These are phyloP conservation scores for Macrostomum cliftonense DNA, from an alignment of 2,888 invertebrate species.

Conservation along the genomic window DNA sequence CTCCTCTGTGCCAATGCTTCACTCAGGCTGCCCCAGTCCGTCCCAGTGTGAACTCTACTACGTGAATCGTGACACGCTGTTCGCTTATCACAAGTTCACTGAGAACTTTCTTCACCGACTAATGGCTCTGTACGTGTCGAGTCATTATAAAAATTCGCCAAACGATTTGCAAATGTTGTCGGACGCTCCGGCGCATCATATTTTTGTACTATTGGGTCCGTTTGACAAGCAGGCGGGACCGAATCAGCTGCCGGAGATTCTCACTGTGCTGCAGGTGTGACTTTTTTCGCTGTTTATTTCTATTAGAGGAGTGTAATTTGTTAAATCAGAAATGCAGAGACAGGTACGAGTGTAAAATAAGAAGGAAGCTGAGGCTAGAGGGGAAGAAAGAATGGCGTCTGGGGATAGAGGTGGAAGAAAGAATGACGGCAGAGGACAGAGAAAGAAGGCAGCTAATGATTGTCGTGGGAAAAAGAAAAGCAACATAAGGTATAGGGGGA, in stretches of 20 bases:
- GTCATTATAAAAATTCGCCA: slow-evolving; percentile 97
- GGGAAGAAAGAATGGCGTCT: too few species aligned
- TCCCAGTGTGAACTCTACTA: slow-evolving; percentile 59
- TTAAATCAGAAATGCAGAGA: too few species aligned
- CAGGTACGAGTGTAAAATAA: too few species aligned
- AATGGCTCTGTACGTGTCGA: slow-evolving; percentile 80
- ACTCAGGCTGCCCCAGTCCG: slow-evolving; percentile 69
- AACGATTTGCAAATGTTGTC: slow-evolving; percentile 95
- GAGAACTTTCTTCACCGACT: slow-evolving; percentile 68
- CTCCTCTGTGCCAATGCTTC: slow-evolving; percentile 42
- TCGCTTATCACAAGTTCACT: slow-evolving; percentile 75
- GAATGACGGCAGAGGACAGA: too few species aligned
- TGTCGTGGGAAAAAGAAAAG: too few species aligned
- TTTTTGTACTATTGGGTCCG: slow-evolving; percentile 80
- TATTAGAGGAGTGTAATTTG: too few species aligned
- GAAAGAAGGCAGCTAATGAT: too few species aligned
- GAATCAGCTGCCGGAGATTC: slow-evolving; percentile 58
- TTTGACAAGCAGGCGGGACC: slow-evolving; percentile 44
- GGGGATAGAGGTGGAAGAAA: too few species aligned
- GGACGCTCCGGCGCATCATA: slow-evolving; percentile 90
- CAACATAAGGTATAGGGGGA: too few species aligned
- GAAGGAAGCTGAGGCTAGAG: too few species aligned
- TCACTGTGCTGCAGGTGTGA: slow-evolving; percentile 65
- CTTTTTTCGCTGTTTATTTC: too few species aligned
- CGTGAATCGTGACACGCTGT: slow-evolving; percentile 63